Conservation (phyloP, 1,140 invertebrate species). For the Pseudomyrmex concolor region DNA sequence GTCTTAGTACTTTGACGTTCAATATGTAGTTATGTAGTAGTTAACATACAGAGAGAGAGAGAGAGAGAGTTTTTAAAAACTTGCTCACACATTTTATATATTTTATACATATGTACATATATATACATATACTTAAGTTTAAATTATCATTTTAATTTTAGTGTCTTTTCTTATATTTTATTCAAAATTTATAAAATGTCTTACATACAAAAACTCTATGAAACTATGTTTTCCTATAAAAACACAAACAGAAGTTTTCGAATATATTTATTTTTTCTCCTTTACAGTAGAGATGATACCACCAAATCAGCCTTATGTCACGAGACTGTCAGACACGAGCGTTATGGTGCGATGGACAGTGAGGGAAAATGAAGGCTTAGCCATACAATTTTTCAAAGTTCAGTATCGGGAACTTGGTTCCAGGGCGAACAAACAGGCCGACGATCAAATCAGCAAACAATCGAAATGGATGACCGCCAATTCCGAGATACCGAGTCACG, state of each 20-base stretch:
- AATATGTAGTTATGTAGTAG: conserved; percentile 13
- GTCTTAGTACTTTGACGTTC: neutral
- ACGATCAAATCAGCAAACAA: conserved; percentile 74
- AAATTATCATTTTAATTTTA: conserved; percentile 1
- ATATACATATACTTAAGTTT: neutral
- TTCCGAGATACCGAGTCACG: conserved; percentile 91
- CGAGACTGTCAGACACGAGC: conserved; percentile 93
- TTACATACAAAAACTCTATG: neutral
- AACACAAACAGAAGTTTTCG: too few species aligned
- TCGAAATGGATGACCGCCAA: conserved; percentile 92
- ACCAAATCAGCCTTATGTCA: conserved; percentile 93
- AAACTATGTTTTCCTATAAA: too few species aligned
- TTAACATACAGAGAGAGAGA: neutral
- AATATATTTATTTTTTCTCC: too few species aligned
- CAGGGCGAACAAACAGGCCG: conserved; percentile 75
- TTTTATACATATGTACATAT: neutral
- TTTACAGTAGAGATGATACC: conserved; percentile 91
- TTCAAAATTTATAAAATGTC: neutral
- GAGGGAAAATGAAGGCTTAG: conserved; percentile 91
- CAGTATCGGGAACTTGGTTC: conserved; percentile 91
- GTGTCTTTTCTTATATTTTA: too few species aligned
- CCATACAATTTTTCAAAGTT: conserved; percentile 96
- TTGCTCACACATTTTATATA: neutral
- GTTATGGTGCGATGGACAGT: conserved; percentile 97
- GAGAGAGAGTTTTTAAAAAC: neutral